Base-by-base conservation (phyloP, 2,797 vertebrate genomes). In the Lepus townsendii region DNA sequence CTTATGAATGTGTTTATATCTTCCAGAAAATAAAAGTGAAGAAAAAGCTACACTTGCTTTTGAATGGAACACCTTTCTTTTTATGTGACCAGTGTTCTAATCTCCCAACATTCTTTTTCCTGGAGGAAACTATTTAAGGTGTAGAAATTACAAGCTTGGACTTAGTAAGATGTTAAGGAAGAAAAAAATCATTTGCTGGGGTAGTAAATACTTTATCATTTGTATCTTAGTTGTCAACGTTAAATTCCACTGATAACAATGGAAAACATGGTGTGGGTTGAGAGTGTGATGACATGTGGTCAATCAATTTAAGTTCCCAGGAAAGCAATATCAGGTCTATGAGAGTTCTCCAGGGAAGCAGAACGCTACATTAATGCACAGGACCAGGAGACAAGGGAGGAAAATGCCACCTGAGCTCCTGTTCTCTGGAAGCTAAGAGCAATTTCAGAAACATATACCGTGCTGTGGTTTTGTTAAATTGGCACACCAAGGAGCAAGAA, bases 251-350 rank as follows among this genome's bases (percentile, higher is more conserved):
- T 89, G 95, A 87, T 87, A 92, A 85, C 84, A 93, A 93, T 89
- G 95, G 75, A 35, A 63, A 93, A 78, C 68, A 52, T 42, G 57
- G 42, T 91, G 73, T 13, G 12, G 73, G 54, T 90, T 85, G 90
- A 89, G 82, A 75, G 63, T 94, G 83, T 93, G 86, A 97, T 85
- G 90, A 84, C 72, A 89, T 87, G 76, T 62, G 47, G 83, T 96
- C 94, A 94, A 92, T 97, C 91, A 96, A 93, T 94, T 95, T 85
- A 93, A 94, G 72, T 93, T 90, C n/a, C n/a, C 30, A 88, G 92
- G 60, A 68, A 95, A 95, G 93, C 95, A 76, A 75, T 5, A 0
- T 54, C 68, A 20, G 22, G 77, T 92, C 69, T 94, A 1, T 88
- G 73, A 93, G 0, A 1, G 76, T 89, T 72, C 95, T 77, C 72